These are phyloP conservation scores for Rissa tridactyla DNA, from an alignment of 2,113 vertebrate species.

Conservation along the genomic window DNA sequence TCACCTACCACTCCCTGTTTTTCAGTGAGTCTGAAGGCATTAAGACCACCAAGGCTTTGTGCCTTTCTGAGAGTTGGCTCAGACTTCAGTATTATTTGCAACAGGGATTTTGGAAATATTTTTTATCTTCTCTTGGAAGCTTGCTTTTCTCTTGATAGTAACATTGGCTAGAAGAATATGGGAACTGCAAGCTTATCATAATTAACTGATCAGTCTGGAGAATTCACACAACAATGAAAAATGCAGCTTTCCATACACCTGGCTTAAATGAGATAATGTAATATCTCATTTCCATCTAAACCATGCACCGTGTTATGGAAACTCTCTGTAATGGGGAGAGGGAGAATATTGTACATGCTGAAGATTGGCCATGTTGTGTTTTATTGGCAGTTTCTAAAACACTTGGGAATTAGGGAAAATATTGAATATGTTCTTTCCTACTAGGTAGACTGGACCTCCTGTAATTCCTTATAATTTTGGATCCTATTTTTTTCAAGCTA, in stretches of 20 bases:
- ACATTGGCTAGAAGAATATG: not conserved
- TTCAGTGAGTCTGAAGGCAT: not conserved
- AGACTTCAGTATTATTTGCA: not conserved
- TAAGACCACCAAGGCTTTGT: slow-evolving; percentile 49
- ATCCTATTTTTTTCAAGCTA: not conserved
- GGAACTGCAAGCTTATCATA: not conserved
- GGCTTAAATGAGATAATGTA: not conserved
- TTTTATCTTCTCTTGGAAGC: slow-evolving; percentile 13
- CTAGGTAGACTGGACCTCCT: not conserved
- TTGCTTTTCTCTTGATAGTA: slow-evolving; percentile 34
- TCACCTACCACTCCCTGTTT: slow-evolving; percentile 30
- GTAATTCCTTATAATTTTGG: not conserved
- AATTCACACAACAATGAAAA: not conserved
- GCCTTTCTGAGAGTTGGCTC: slow-evolving; percentile 5
- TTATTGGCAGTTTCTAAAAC: not conserved
- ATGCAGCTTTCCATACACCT: not conserved
- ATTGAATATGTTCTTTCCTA: not conserved
- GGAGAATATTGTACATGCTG: not conserved
- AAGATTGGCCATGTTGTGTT: not conserved
- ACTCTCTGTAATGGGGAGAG: not conserved
- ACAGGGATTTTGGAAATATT: not conserved
- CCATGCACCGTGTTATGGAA: not conserved
- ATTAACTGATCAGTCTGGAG: not conserved
- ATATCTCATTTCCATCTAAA: not conserved
- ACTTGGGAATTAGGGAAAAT: not conserved